Evolutionary conservation across 1,140 invertebrate genomes (phyloP).

Genomic region (Tyrophagus putrescentiae): DNA sequence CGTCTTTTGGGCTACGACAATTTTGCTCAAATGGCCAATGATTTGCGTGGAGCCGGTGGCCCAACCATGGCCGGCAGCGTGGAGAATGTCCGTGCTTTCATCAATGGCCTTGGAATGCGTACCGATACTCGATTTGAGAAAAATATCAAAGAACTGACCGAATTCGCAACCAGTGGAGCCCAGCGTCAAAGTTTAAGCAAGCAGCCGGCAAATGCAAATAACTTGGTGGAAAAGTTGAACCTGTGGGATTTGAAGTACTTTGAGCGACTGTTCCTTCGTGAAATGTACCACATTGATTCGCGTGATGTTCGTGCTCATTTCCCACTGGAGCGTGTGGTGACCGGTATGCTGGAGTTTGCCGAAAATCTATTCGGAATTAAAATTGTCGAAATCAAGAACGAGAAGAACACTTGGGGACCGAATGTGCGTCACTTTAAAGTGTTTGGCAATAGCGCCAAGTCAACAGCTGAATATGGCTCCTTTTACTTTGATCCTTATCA

Average conservation of each 20-base stretch:
- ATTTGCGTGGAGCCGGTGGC: slow-evolving; percentile 48
- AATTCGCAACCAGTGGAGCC: slow-evolving; percentile 56
- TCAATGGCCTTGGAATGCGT: slow-evolving; percentile 39
- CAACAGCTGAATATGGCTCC: slow-evolving; percentile 31
- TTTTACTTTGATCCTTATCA: slow-evolving; percentile 63
- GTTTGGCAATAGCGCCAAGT: slow-evolving; percentile 38
- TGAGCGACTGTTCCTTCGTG: slow-evolving; percentile 44
- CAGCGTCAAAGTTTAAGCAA: slow-evolving; percentile 33
- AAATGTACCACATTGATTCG: slow-evolving; percentile 40
- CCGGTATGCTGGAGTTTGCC: slow-evolving; percentile 55
- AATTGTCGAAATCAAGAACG: slow-evolving; percentile 42
- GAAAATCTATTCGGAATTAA: slow-evolving; percentile 64
- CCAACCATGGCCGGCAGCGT: slow-evolving; percentile 59
- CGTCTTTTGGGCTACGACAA: slow-evolving; percentile 57
- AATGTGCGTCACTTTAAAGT: slow-evolving; percentile 69
- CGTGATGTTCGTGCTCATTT: slow-evolving; percentile 62
- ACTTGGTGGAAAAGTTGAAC: slow-evolving; percentile 43
- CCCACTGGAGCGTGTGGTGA: slow-evolving; percentile 56
- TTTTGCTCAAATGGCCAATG: slow-evolving; percentile 72
- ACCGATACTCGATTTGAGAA: slow-evolving; percentile 50
- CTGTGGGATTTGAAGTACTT: slow-evolving; percentile 77
- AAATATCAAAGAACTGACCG: slow-evolving; percentile 53
- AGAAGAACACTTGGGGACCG: slow-evolving; percentile 55
- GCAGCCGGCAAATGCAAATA: neutral
- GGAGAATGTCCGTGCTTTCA: slow-evolving; percentile 54